Percentiles rank a stretch among this genome's conserved stretches.
Conservation (phyloP, 30 jellyfish, hydroid and myxozoan genomes). For the Nemopilema nomurai region DNA sequence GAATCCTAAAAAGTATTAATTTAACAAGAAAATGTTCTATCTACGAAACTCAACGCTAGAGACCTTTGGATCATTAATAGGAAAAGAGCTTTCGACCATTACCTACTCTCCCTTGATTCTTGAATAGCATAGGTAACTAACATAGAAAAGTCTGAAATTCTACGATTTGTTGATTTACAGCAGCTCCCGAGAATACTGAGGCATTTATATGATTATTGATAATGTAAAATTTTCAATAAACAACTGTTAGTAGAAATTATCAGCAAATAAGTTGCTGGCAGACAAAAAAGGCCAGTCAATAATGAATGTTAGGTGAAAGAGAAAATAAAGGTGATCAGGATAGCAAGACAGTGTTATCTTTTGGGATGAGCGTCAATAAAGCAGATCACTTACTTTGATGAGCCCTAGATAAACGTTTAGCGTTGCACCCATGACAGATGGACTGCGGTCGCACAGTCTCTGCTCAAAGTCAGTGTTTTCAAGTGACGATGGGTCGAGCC, state of each 20-base stretch:
- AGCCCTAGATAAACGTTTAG: conserved; percentile 69
- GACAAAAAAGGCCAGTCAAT: too few species aligned
- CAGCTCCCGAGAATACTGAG: background rate
- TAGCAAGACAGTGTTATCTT: too few species aligned
- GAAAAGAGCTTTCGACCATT: background rate
- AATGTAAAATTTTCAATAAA: background rate
- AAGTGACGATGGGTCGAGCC: conserved; percentile 47
- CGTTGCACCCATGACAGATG: conserved; percentile 87
- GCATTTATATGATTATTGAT: background rate
- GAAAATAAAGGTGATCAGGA: too few species aligned
- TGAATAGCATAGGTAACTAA: too few species aligned
- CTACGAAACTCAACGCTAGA: conserved; percentile 52
- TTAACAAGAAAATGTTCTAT: conserved; percentile 36
- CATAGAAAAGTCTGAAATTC: too few species aligned
- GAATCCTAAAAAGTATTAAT: conserved; percentile 53
- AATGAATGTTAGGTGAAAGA: too few species aligned
- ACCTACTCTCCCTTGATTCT: too few species aligned
- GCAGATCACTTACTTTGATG: conserved; percentile 53
- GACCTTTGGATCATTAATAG: conserved; percentile 59
- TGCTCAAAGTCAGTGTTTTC: conserved; percentile 34
- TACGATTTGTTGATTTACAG: too few species aligned
- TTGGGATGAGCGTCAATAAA: too few species aligned
- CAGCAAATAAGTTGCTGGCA: too few species aligned
- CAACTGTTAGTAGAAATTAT: too few species aligned
- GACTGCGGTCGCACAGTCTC: conserved; percentile 80